Base-by-base conservation (phyloP, 2,113 vertebrate species). In the Gyps fulvus region DNA sequence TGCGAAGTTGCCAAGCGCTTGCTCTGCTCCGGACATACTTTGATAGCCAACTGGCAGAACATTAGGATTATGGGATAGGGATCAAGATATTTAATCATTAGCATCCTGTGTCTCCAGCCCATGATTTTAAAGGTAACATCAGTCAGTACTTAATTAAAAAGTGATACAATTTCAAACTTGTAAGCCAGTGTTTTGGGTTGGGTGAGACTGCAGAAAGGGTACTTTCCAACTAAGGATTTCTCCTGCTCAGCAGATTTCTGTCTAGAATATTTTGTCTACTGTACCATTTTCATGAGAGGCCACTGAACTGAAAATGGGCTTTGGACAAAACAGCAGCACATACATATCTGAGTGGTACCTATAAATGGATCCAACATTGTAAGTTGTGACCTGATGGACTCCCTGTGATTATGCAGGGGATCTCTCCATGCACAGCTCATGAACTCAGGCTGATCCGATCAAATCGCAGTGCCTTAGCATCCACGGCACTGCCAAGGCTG, bases 171-270 rank as follows among this genome's bases (percentile, higher is more conserved):
- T 95, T 97, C 91, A 93, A 97, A 97, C 95, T 95, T 96, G 95
- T 89, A 95, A 95, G 58, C 49, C 91, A 58, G 81, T 95, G 94
- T 97, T 97, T 97, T 95, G 95, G 95, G 95, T 97, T 95, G 95
- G 89, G 93, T 95, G 42, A 97, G 81, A 92, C 66, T 95, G 81
- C 58, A 82, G 70, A 62, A 91, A 85, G 91, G 96, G 97, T 97
- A 87, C 93, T 97, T 97, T 97, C 95, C 96, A 96, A 16, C 87
- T 76, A 11, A 79, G 85, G 73, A 91, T 96, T 95, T 83, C 73
- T 95, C 82, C 77, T 31, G 58, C 96, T 97, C 95, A 96, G 95
- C 97, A 97, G 73, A 94, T 95, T 97, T 93, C 91, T 87, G 81
- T 95, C 94, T 91, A 96, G 95, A 95, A 94, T 73, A 95, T 84